These are phyloP conservation scores for Fistularia tabacaria DNA, from an alignment of 2,797 vertebrate genomes.

Conservation along the genomic window DNA sequence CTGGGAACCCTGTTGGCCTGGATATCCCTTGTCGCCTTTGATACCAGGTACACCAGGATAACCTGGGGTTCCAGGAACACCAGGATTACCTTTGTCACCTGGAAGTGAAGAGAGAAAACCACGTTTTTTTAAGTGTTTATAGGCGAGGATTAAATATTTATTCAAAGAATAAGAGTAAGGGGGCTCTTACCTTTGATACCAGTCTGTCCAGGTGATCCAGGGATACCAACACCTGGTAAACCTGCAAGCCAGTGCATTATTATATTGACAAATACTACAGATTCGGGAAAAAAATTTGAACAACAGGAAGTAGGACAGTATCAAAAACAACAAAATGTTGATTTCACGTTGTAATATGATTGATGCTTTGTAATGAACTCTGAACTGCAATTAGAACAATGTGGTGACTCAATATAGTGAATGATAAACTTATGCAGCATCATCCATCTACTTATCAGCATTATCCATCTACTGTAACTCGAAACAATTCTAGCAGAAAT, in stretches of 20 bases:
- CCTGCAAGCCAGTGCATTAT: conserved; percentile 66
- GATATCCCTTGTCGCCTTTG: conserved; percentile 88
- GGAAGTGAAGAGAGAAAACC: conserved; percentile 9
- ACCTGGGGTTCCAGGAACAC: conserved; percentile 87
- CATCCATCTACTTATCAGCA: no score
- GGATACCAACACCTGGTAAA: conserved; percentile 80
- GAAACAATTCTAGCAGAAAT: no score
- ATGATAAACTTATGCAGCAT: no score
- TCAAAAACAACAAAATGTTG: no score
- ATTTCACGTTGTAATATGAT: no score
- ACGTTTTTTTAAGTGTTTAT: background rate
- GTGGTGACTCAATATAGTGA: no score
- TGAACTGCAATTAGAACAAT: no score
- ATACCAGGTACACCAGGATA: conserved; percentile 84
- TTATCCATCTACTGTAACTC: no score
- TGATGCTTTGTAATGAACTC: no score
- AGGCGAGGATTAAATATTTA: background rate
- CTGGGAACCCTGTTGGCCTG: conserved; percentile 73
- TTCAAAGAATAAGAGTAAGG: background rate
- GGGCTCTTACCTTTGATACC: conserved; percentile 84
- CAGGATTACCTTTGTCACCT: conserved; percentile 88
- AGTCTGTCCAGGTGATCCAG: conserved; percentile 76
- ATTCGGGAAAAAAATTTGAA: background rate
- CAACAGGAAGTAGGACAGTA: no score
- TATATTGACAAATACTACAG: background rate